Conservation (phyloP, 2,797 vertebrate genomes). For the Alcedo atthis region DNA sequence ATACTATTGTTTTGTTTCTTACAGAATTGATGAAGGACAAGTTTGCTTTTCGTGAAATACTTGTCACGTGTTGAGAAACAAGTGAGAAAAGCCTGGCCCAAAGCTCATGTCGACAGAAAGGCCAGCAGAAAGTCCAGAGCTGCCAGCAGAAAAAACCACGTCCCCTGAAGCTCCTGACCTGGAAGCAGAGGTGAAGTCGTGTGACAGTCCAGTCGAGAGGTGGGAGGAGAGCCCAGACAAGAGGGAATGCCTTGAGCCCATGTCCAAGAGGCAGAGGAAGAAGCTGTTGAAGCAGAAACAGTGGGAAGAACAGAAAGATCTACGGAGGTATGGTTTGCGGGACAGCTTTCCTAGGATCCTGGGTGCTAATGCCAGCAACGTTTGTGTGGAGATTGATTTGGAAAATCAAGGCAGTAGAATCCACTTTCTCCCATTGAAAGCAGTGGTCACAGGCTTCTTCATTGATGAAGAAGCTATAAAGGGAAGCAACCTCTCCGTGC, state of each 20-base stretch:
- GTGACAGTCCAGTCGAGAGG: not conserved
- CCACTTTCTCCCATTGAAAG: slow-evolving; percentile 25
- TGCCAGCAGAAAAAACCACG: not conserved
- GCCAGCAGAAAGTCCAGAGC: not conserved
- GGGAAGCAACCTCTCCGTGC: not conserved
- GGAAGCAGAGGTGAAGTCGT: slow-evolving; percentile 14
- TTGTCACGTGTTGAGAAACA: not conserved
- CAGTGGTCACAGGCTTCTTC: not conserved
- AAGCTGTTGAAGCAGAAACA: slow-evolving; percentile 90
- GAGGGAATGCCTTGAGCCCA: slow-evolving; percentile 21
- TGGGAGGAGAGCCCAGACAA: not conserved
- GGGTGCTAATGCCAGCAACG: not conserved
- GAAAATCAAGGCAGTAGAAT: not conserved
- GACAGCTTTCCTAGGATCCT: not conserved
- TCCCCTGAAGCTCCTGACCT: not conserved
- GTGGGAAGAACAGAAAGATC: slow-evolving; percentile 93
- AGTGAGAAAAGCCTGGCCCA: not conserved
- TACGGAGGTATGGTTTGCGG: slow-evolving; percentile 85
- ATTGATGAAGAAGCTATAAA: not conserved
- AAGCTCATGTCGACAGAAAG: slow-evolving; percentile 62
- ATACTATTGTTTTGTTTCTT: not conserved
- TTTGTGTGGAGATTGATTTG: not conserved
- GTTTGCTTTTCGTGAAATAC: not conserved
- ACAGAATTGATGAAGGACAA: not conserved
- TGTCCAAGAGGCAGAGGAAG: slow-evolving; percentile 94